Evolutionary conservation across 2,113 vertebrate species (phyloP), one percentile per base, ranked within the genome.

Genomic region (Tragelaphus buxtoni): DNA sequence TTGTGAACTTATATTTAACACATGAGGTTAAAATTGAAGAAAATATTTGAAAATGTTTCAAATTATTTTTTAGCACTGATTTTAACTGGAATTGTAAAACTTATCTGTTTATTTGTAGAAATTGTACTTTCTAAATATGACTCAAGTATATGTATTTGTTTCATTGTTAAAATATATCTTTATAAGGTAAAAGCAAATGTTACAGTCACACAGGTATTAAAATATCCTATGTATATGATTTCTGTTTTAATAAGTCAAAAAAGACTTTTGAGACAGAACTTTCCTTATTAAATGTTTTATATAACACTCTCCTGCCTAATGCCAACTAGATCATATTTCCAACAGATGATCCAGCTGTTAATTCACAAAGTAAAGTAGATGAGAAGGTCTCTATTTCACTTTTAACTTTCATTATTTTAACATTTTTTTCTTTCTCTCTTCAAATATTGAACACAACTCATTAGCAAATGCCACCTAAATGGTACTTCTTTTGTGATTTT

Each of bases 391-490:
- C 90, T 94, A 32, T 72, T 82, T 93, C 45, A 92, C 58, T 35
- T 94, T 96, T 90, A 92, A 60, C 49, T 94, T 77, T 60, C 94
- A 94, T 93, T 89, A 95, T 94, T 89, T 96, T 93, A 90, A 97
- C 51, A 76, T 63, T 39, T 55, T 76, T 81, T 81, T 56, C 51
- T 88, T 58, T 93, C 56, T 72, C 51, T 79, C 88, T 51, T 79
- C 16, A 94, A 82, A 94, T 85, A 72, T 72, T 72, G 69, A 72
- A 72, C 69, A 92, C 63, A 92, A 53, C 69, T 84, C 72, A 92
- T 96, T 96, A 98, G 85, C 97, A 96, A 94, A 79, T 93, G 95
- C 28, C 92, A 89, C 89, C 92, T 95, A 89, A 97, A 72, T 51
- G 92, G 77, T 32, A 76, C 81, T 96, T 91, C 97, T 92, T 97